Base-by-base conservation (phyloP, 2,797 vertebrate genomes). In the Psittacula derbiana region DNA sequence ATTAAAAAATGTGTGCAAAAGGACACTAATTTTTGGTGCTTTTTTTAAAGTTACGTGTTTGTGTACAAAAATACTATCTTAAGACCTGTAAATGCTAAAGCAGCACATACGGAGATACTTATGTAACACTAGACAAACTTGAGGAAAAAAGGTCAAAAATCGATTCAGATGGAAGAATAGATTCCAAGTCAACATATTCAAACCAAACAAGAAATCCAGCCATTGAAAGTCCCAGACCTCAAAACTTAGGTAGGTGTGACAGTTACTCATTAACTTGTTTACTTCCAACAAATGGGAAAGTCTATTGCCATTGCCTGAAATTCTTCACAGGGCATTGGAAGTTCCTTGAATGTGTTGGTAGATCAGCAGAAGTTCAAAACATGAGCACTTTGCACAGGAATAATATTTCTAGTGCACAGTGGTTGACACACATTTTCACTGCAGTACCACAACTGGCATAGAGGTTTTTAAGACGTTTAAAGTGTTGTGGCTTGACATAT, bases 91-190 rank as follows among this genome's bases (percentile, higher is more conserved):
- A 86, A 79, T 2, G 2, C 5, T 0, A 1, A 49, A 62, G n/a
- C 8, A 43, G n/a, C 38, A 17, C 0, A 0, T 33, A 52, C 1
- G 0, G 4, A 70, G 23, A 40, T n/a, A 33, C 10, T n/a, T 16
- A n/a, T 0, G 4, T 40, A 88, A 60, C 6, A 10, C 0, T 6
- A 38, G 15, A 65, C 19, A 67, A 70, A 61, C 11, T 53, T 3
- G 2, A 67, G 36, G 7, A 44, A 57, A 80, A 76, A 1, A 28
- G 16, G 16, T 43, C 16, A 72, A 69, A 69, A 65, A 52, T 18
- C 11, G 9, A 31, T 70, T 83, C 30, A 70, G 23, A 46, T n/a
- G 6, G 21, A 72, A 90, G 21, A 79, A 36, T 5, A 8, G 3
- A 64, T 66, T 74, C 57, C 58, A 69, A 10, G 10, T 38, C 49